These are phyloP conservation scores for Notothenia coriiceps DNA, from an alignment of 2,113 vertebrate species.

Conservation along the genomic window DNA sequence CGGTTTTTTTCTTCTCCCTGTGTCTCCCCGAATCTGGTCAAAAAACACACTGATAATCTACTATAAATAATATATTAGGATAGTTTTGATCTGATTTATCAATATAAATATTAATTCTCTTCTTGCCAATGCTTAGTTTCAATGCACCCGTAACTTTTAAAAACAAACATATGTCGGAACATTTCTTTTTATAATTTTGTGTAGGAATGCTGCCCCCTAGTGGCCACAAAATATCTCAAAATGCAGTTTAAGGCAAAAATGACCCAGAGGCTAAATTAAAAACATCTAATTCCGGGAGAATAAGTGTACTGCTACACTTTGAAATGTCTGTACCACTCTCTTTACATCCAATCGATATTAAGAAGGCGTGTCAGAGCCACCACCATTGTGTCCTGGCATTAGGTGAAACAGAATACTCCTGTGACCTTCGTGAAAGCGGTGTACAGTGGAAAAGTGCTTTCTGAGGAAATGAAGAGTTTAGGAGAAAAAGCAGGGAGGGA, in stretches of 20 bases:
- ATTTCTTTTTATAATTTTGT: neutral
- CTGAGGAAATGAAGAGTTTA: constrained; percentile 15
- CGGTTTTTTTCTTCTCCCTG: too few species aligned
- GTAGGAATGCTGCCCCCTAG: neutral
- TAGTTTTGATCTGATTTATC: too few species aligned
- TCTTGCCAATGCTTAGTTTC: too few species aligned
- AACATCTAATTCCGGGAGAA: neutral
- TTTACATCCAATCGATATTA: constrained; percentile 4
- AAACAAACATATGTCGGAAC: neutral
- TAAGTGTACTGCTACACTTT: neutral
- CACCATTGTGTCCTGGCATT: neutral
- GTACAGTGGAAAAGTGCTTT: constrained; percentile 18
- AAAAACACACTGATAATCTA: too few species aligned
- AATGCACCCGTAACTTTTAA: neutral
- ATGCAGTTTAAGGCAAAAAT: neutral
- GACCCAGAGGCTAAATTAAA: neutral
- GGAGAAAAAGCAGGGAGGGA: neutral
- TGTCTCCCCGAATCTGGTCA: too few species aligned
- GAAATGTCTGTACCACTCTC: neutral
- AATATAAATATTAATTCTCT: too few species aligned
- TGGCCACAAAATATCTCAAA: neutral
- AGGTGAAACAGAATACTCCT: constrained; percentile 15
- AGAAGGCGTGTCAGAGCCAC: neutral
- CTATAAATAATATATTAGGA: too few species aligned
- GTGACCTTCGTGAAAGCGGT: neutral